Evolutionary conservation across 2,888 invertebrate genomes (phyloP).

Genomic region (Oegoconia quadripuncta): DNA sequence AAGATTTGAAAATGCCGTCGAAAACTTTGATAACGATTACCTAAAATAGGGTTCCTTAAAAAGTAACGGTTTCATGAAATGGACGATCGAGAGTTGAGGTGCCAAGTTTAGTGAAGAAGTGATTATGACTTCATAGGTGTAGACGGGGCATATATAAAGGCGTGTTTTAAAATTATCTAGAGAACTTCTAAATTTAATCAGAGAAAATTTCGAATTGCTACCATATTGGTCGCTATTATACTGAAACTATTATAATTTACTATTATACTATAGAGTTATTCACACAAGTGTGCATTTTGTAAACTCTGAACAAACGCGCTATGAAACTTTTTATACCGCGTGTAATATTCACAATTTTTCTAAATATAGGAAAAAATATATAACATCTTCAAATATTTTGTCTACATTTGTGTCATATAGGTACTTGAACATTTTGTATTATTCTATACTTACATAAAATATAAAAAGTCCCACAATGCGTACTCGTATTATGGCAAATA

Average conservation of each 20-base stretch:
- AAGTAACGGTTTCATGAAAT: conserved; percentile 11
- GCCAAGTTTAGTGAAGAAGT: conserved; percentile 41
- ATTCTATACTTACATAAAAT: conserved; percentile 18
- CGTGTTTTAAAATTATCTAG: conserved; percentile 46
- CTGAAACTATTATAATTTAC: conserved; percentile 45
- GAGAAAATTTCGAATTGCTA: conserved; percentile 41
- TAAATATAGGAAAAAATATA: conserved; percentile 46
- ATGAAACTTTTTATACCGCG: conserved; percentile 15
- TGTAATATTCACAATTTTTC: neutral
- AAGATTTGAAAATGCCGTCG: conserved; percentile 30
- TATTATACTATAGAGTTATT: conserved; percentile 34
- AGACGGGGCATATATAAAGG: conserved; percentile 46
- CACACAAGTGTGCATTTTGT: conserved; percentile 35
- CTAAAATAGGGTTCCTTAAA: conserved; percentile 7
- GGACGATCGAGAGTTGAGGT: conserved; percentile 35
- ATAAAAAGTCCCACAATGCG: conserved; percentile 37
- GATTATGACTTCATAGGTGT: conserved; percentile 29
- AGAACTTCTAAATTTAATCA: conserved; percentile 33
- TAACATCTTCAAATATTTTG: conserved; percentile 36
- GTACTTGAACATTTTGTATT: conserved; percentile 36
- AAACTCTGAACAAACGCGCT: conserved; percentile 16
- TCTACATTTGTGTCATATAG: conserved; percentile 49
- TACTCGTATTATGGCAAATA: conserved; percentile 38
- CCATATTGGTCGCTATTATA: conserved; percentile 36
- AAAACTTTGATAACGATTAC: conserved; percentile 16